A percentile compares a stretch with the other conserved stretches of the same genome.
Conservation (phyloP, 2,797 vertebrate genomes). For the Capromys pilorides region DNA sequence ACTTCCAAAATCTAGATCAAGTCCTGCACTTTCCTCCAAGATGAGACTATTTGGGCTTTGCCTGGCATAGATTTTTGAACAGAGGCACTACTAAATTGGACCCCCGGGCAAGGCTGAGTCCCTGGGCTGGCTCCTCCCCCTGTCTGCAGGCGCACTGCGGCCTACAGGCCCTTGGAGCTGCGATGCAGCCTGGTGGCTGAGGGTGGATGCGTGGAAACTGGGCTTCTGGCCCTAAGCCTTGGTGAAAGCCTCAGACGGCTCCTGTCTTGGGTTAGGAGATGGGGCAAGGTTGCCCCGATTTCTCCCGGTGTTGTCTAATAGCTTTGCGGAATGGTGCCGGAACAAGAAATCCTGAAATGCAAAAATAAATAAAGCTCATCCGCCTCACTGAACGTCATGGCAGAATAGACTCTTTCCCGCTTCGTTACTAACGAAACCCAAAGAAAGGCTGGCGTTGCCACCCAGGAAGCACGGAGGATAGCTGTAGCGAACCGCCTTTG, state of each 20-base stretch:
- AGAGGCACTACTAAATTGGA: neutral
- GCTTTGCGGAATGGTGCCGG: slow-evolving; percentile 56
- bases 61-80: neutral
- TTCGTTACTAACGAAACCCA: slow-evolving; percentile 82
- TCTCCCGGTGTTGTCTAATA: neutral
- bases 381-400: neutral
- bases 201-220: slow-evolving; percentile 39
- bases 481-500: slow-evolving; percentile 61
- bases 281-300: slow-evolving; percentile 6
- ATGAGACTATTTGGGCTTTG: neutral
- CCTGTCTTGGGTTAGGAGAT: neutral
- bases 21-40: neutral
- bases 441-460: slow-evolving; percentile 67
- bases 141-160: neutral
- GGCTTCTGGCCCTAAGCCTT: neutral
- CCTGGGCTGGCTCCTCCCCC: neutral
- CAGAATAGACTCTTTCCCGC: neutral
- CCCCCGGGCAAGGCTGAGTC: neutral
- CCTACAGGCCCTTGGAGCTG: neutral
- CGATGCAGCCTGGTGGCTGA: neutral
- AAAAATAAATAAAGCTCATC: slow-evolving; percentile 73
- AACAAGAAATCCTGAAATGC: neutral
- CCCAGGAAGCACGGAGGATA: slow-evolving; percentile 71
- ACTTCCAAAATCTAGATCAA: neutral
- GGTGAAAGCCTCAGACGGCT: neutral